Evolutionary conservation across 2,113 vertebrate species (phyloP), one percentile per base, ranked within the genome.

Genomic region (Sturnira hondurensis): DNA sequence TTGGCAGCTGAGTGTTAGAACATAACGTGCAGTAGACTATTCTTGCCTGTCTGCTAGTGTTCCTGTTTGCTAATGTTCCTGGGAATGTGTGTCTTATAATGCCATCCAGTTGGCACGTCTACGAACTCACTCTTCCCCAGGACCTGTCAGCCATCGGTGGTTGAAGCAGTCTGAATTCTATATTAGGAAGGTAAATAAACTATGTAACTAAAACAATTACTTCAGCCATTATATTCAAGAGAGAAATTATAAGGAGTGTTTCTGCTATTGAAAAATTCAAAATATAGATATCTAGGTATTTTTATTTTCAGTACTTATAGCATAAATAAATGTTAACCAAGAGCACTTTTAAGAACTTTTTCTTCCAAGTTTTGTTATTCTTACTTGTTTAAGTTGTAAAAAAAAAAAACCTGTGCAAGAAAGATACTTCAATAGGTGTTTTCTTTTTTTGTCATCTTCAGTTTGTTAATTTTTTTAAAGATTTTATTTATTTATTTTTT

Each of bases 161-260:
- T 68, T 82, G 45, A 92, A 87, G 14, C 68, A 52, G 22, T 67
- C 81, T 94, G n/a, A 84, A 96, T 85, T 92, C 45, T 50, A 63
- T 67, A 95, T 91, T 73, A 82, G 71, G 73, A 84, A 26, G 19
- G n/a, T 45, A 63, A 81, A 20, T 63, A 71, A 84, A 36, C 20
- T 41, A n/a, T n/a, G n/a, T n/a, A n/a, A n/a, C n/a, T n/a, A 90
- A 97, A 95, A 58, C 12, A 28, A 3, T n/a, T n/a, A n/a, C 33
- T 28, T 52, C 17, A 47, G 58, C 63, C 11, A n/a, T 92, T 91
- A 82, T 54, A 71, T 63, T 83, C 36, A 73, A 56, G 2, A 96
- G 43, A 13, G 22, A 28, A 91, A 58, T 83, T 61, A 71, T 33
- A 50, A 61, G 9, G 38, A 33, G 68, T 43, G 4, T 91, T 93